Evolutionary conservation across 2,113 vertebrate species (phyloP).

Genomic region (Sturnira hondurensis): DNA sequence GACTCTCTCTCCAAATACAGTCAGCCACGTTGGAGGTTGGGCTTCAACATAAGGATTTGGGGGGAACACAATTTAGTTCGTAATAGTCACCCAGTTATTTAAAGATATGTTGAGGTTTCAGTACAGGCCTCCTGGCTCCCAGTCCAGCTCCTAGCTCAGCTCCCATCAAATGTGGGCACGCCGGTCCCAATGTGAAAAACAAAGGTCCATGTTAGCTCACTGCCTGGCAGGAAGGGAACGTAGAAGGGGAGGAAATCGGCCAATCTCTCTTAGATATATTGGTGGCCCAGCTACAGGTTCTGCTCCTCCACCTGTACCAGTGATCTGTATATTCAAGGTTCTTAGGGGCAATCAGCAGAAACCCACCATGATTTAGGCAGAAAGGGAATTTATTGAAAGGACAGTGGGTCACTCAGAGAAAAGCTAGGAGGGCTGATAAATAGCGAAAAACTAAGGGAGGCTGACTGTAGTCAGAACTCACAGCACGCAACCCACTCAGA

Average conservation of each 20-base stretch:
- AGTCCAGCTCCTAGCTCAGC: not conserved
- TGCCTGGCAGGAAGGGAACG: not conserved
- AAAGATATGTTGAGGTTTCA: not conserved
- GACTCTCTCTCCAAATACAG: not conserved
- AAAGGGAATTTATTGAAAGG: not conserved
- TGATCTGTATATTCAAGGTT: not conserved
- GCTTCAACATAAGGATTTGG: not conserved
- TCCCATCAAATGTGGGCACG: not conserved
- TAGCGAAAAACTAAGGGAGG: not conserved
- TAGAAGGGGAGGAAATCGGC: not conserved
- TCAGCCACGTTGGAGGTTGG: not conserved
- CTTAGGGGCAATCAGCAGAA: not conserved
- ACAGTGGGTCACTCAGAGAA: not conserved
- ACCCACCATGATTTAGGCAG: not conserved
- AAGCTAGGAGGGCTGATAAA: not conserved
- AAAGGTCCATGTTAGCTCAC: not conserved
- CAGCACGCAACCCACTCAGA: not conserved
- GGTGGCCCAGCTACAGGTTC: not conserved
- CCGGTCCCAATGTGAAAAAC: not conserved
- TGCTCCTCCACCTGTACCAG: not conserved
- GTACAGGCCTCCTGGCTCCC: not conserved
- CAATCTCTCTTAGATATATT: not conserved
- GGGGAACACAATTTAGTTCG: not conserved
- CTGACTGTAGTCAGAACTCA: not conserved
- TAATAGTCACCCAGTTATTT: not conserved